These are phyloP conservation scores for Euplagia quadripunctaria DNA, from an alignment of 2,888 invertebrate genomes.

Conservation along the genomic window DNA sequence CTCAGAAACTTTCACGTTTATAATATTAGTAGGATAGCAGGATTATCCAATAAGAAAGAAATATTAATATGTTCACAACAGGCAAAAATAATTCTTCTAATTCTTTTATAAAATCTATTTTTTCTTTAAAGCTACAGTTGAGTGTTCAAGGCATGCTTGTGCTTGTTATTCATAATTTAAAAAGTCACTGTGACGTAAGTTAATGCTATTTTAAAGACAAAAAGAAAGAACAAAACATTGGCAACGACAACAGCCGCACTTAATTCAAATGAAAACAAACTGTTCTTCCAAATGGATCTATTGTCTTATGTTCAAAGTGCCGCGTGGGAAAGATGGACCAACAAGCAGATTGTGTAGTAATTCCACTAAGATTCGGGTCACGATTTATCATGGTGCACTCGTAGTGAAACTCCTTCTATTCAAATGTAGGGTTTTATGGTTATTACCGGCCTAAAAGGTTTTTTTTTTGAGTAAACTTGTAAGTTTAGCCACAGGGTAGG, in stretches of 20 bases:
- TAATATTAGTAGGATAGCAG: too few species aligned
- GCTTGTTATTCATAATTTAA: too few species aligned
- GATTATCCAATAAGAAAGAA: too few species aligned
- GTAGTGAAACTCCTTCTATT: conserved; percentile 1
- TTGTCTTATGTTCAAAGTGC: conserved; percentile 10
- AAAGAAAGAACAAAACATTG: conserved; percentile 2
- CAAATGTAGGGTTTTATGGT: not conserved
- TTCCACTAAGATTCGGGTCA: conserved; percentile 11
- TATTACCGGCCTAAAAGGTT: not conserved
- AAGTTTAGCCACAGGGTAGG: too few species aligned
- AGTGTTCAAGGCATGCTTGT: too few species aligned
- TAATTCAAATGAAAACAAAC: conserved; percentile 8
- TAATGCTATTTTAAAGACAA: not conserved
- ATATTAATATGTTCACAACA: too few species aligned
- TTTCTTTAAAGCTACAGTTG: too few species aligned
- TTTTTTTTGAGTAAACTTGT: too few species aligned
- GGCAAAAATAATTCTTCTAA: too few species aligned
- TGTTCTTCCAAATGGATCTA: conserved; percentile 14
- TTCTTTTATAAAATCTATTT: too few species aligned
- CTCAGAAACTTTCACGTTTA: too few species aligned
- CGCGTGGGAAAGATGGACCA: conserved; percentile 15
- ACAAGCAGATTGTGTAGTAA: conserved; percentile 10
- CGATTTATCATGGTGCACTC: conserved; percentile 7
- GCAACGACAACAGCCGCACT: not conserved
- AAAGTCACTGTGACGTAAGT: too few species aligned